Percentiles rank a stretch among this genome's conserved stretches.
These are phyloP conservation scores for Hemitrygon akajei DNA, from an alignment of 2,797 vertebrate species.

Conservation along the genomic window DNA sequence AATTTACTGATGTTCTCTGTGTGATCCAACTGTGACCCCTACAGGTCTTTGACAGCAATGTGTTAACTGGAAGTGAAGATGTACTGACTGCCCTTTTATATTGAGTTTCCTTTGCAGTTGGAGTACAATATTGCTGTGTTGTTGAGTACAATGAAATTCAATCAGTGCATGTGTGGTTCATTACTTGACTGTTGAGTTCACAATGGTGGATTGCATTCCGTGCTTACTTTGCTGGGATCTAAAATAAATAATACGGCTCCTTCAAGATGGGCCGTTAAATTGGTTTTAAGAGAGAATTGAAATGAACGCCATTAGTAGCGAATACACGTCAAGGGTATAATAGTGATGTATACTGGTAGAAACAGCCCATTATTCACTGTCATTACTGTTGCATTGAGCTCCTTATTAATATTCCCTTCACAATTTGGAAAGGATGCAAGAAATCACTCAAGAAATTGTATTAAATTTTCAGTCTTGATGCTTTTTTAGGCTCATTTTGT, in stretches of 20 bases:
- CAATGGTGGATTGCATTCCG: not conserved
- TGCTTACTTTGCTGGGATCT: not conserved
- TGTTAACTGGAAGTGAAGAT: slow-evolving; percentile 24
- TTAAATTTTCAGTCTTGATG: not conserved
- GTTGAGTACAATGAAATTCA: not conserved
- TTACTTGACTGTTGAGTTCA: too few species aligned
- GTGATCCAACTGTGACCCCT: slow-evolving; percentile 40
- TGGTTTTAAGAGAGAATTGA: not conserved
- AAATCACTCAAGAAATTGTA: slow-evolving; percentile 21
- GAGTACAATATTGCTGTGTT: not conserved
- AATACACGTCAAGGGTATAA: not conserved
- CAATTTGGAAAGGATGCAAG: slow-evolving; percentile 21
- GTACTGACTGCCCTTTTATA: not conserved
- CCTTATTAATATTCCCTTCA: slow-evolving; percentile 35
- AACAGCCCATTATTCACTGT: slow-evolving; percentile 9
- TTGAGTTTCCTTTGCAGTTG: not conserved
- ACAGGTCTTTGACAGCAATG: slow-evolving; percentile 38
- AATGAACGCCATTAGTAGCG: slow-evolving; percentile 15
- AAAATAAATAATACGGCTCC: not conserved
- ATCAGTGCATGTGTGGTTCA: slow-evolving; percentile 12
- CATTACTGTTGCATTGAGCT: not conserved
- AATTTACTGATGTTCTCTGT: slow-evolving; percentile 38
- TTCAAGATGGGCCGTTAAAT: not conserved
- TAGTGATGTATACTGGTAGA: slow-evolving; percentile 3
- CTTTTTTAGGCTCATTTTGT: not conserved